Evolutionary conservation across 1,140 invertebrate genomes (phyloP), one percentile per base, ranked within the genome.

Genomic region (Galleria mellonella): DNA sequence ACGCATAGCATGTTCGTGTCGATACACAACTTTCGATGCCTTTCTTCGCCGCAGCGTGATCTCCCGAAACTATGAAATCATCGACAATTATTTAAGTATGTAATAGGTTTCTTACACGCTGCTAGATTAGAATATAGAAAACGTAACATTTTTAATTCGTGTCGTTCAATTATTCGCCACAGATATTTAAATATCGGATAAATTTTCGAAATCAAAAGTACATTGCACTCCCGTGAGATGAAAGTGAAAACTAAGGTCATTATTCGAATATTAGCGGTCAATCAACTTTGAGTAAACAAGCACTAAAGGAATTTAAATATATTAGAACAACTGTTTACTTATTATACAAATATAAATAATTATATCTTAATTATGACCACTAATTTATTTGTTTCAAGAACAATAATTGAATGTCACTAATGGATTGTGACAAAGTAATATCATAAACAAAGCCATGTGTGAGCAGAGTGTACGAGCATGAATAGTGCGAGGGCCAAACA

Each of bases 371-470:
- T n/a, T n/a, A n/a, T n/a, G n/a, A n/a, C n/a, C n/a, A n/a, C 17
- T 23, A 23, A 23, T 23, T 3, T 23, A 6, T 23, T 23, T 23
- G 17, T 23, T 23, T 47, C 28, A 53, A 50, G 40, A 43, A 50
- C 51, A 40, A 51, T 27, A 38, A 27, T 48, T 42, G 32, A 49
- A 43, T 47, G 15, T 32, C 35, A 33, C 50, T 49, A 55, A 45
- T 51, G 32, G 49, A 42, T 36, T 33, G 45, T n/a, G 32, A 42
- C 31, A 31, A 32, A 32, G 32, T 32, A 31, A 17, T 36, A 47
- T 47, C n/a, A 56, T 42, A 55, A 66, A 62, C 56, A 60, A 59
- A 61, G 51, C 45, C 53, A 57, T 60, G 55, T 55, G 51, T 41
- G 41, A 42, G 47, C 12, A 35, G 31, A 32, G 12, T 14, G 11